Percentiles rank a stretch among this genome's conserved stretches.
These are phyloP conservation scores for Capitella teleta DNA, from an alignment of 1,140 invertebrate species.

Conservation along the genomic window DNA sequence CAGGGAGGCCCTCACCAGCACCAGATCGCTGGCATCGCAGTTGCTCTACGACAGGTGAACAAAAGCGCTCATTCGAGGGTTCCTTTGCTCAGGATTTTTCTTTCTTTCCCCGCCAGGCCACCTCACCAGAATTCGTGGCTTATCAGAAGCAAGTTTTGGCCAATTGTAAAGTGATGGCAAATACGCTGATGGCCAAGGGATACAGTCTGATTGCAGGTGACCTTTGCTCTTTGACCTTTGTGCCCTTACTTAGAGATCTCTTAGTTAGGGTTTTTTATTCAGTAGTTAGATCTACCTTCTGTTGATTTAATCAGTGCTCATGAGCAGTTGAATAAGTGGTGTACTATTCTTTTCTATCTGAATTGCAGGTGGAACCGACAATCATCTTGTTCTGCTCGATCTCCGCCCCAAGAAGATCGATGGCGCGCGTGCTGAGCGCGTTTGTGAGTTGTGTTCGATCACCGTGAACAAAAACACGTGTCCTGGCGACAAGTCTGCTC, in stretches of 20 bases:
- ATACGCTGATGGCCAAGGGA: conserved; percentile 38
- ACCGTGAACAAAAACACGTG: conserved; percentile 96
- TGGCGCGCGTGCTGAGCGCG: conserved; percentile 73
- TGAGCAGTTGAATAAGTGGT: too few relatives aligned
- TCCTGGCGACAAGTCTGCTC: conserved; percentile 81
- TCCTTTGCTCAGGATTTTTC: too few relatives aligned
- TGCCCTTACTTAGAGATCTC: too few relatives aligned
- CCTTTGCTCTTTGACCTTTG: too few relatives aligned
- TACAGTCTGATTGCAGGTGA: conserved; percentile 39
- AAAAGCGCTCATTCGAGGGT: too few relatives aligned
- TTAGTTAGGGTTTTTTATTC: too few relatives aligned
- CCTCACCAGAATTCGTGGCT: conserved; percentile 62
- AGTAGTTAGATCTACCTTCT: too few relatives aligned
- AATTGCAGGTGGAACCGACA: conserved; percentile 54
- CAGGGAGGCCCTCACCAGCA: conserved; percentile 92
- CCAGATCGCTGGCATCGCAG: conserved; percentile 71
- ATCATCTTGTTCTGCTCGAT: conserved; percentile 58
- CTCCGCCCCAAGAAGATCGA: conserved; percentile 62
- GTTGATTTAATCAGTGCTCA: too few relatives aligned
- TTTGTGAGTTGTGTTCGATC: conserved; percentile 80
- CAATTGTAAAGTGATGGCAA: conserved; percentile 46
- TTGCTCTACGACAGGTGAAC: conserved; percentile 73
- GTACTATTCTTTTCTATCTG: neutral
- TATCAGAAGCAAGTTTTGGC: conserved; percentile 75
- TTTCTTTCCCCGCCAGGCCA: too few relatives aligned